A percentile compares a stretch with the other conserved stretches of the same genome.
Evolutionary conservation across 2,797 vertebrate genomes (phyloP).

Genomic region (Pyrocephalus nanus): DNA sequence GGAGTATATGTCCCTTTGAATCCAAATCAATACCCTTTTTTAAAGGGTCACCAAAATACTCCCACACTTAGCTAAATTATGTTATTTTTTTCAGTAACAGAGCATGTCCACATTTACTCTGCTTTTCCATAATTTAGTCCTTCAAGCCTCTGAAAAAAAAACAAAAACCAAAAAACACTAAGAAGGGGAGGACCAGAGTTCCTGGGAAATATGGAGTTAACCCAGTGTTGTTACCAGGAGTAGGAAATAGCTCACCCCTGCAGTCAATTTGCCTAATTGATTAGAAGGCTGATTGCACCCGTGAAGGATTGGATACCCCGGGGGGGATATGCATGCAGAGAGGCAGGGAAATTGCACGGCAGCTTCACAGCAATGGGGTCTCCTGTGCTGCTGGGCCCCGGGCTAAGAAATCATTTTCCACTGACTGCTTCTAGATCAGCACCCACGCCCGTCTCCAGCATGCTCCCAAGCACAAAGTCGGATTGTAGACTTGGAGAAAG

Average conservation of each 20-base stretch:
- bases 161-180: no score
- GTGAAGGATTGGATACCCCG: neutral
- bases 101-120: neutral
- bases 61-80: neutral
- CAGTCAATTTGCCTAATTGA: conserved; percentile 68
- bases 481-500: neutral
- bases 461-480: accelerated
- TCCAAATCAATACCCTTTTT: neutral
- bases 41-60: neutral
- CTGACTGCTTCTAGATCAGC: accelerated
- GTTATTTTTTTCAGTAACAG: neutral
- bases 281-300: conserved; percentile 36
- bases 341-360: neutral
- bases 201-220: neutral
- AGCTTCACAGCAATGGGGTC: neutral
- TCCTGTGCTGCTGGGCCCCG: neutral
- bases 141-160: neutral
- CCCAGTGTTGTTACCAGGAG: neutral
- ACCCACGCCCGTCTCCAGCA: neutral
- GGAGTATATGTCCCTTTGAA: neutral
- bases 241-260: conserved; percentile 12
- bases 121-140: neutral
- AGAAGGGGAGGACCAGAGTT: neutral
- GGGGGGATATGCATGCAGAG: neutral
- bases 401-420: neutral